Base-by-base conservation (phyloP, 2,113 vertebrate species). In the Apodemus speciosus region DNA sequence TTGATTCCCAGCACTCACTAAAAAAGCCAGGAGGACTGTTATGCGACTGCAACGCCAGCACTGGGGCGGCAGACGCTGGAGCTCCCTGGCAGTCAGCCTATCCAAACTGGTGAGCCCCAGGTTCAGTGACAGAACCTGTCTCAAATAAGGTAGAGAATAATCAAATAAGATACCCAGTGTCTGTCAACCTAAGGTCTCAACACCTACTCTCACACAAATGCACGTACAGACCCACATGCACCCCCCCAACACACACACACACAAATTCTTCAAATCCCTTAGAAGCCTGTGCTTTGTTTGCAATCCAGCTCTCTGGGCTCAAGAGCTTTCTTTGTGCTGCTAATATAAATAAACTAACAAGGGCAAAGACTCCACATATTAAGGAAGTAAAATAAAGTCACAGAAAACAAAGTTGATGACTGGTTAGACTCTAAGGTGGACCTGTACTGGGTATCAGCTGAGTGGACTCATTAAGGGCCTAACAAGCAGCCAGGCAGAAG, bases 231-330 rank as follows among this genome's bases (percentile, higher is more conserved):
- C 80, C 56, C 56, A 60, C 56, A 15, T n/a, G 8, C 7, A 62
- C 53, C 38, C 9, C 18, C 49, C 18, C 32, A 84, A 58, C 58
- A 15, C 56, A 58, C 56, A 60, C 58, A 23, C 95, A 98, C 98
- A 98, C 97, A 90, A 97, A 95, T 97, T 98, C 97, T 97, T 98
- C 97, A 98, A 98, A 97, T 98, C 98, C 98, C 98, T 98, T 97
- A 98, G 97, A 97, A 98, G 97, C 90, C 3, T 98, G 98, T 97
- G 93, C 98, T 98, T 96, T 98, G 98, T 98, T 97, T 98, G 96
- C 97, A 98, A 96, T 97, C 98, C 88, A 96, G 97, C 85, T 98
- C 96, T 96, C 97, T 96, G 94, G 93, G 94, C 96, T 97, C 98
- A 97, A 96, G 62, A 96, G 90, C 77, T 98, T 97, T 98, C 94